phyloP scores from a whole-genome alignment of 2,888 invertebrate genomes.

The Thymelicus sylvestris region DNA sequence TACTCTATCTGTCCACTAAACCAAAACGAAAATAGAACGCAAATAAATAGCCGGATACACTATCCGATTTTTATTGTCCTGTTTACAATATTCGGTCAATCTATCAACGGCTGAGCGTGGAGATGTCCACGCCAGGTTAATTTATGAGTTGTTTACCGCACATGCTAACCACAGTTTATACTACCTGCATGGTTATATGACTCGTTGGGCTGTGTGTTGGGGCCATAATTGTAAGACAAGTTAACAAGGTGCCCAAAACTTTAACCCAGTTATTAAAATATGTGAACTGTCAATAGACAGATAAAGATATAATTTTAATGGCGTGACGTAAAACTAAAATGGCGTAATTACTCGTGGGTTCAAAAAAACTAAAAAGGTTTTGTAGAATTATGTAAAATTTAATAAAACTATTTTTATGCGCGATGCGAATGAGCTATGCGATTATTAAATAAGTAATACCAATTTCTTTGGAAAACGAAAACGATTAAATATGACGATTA shows the following conservation, averaged over 20 bases:
- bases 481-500: no score
- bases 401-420: no score
- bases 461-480: no score
- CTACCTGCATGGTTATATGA: slow-evolving; percentile 1
- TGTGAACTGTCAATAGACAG: slow-evolving; percentile 14
- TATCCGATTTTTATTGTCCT: slow-evolving; percentile 51
- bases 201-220: neutral
- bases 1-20: slow-evolving; percentile 3
- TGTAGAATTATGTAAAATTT: no score
- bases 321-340: no score
- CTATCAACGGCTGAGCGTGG: slow-evolving; percentile 47
- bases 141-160: slow-evolving; percentile 40
- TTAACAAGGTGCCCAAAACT: neutral
- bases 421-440: no score
- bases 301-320: neutral
- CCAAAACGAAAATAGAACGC: slow-evolving; percentile 14
- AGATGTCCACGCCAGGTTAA: slow-evolving; percentile 38
- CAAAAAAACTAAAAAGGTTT: no score
- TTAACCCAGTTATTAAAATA: no score
- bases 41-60: slow-evolving; percentile 28
- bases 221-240: neutral
- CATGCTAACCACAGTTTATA: slow-evolving; percentile 11
- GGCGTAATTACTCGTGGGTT: no score
- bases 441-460: no score
- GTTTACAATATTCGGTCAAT: slow-evolving; percentile 55